These are phyloP conservation scores for Cavia aperea DNA, from an alignment of 2,113 vertebrate species.

Conservation along the genomic window DNA sequence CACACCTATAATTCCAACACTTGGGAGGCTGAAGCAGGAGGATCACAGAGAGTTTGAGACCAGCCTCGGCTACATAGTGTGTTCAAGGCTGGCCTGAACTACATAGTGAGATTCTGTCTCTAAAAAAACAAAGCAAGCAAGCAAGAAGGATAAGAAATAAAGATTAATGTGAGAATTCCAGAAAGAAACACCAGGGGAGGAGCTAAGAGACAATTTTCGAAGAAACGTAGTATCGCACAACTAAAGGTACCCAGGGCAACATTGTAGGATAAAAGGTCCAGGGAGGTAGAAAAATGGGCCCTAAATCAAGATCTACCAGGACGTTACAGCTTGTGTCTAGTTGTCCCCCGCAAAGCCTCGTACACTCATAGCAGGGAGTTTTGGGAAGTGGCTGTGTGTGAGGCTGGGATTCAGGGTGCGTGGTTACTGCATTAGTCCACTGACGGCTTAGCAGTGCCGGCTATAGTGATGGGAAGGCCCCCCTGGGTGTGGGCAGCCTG, in stretches of 20 bases:
- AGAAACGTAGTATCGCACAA: constrained; percentile 7
- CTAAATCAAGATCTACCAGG: not conserved
- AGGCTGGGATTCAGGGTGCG: not conserved
- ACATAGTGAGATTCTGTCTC: not conserved
- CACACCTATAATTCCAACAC: not conserved
- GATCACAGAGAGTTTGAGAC: not conserved
- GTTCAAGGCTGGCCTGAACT: not conserved
- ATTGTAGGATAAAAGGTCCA: not conserved
- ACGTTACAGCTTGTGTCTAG: not conserved
- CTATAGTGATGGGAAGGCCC: not conserved
- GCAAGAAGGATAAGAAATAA: not conserved
- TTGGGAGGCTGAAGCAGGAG: not conserved
- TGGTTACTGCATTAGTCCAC: not conserved
- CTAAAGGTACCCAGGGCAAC: constrained; percentile 14
- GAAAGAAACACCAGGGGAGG: not conserved
- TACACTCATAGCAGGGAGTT: not conserved
- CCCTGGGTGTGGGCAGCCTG: not conserved
- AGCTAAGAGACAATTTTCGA: not conserved
- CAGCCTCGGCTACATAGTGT: not conserved
- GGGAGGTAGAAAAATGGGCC: not conserved
- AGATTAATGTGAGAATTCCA: not conserved
- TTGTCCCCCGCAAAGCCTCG: not conserved
- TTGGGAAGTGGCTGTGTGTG: not conserved
- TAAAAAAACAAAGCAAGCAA: not conserved
- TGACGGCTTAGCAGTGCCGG: not conserved